Base-by-base conservation (phyloP, 2,797 vertebrate species). In the Tachyglossus aculeatus region DNA sequence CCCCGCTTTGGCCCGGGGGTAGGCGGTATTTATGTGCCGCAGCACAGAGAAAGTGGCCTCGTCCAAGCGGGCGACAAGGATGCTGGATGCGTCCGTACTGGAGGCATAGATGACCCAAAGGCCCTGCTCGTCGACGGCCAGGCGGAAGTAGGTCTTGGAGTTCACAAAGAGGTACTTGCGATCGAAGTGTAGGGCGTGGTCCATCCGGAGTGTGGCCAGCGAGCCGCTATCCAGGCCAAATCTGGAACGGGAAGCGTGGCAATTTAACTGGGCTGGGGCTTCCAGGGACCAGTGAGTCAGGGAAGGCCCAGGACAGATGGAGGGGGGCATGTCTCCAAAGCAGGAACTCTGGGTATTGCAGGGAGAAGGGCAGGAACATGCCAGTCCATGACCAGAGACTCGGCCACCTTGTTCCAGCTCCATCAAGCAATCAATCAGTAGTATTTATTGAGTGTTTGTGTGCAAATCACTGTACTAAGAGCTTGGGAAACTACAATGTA, bases 101-200 rank as follows among this genome's bases (percentile, higher is more conserved):
- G 96, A 98, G 18, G 96, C 96, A 7, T 96, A 99, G 77, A 99
- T 95, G 45, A 99, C 87, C 98, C 98, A 99, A 45, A 99, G 77
- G 8, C 95, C 93, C n/a, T 95, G 95, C 85, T 98, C 96, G 10
- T 98, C 98, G 2, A 87, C 93, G 1, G 96, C 95, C 31, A 99
- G 6, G 14, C 96, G 98, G 90, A 99, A 99, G 81, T 99, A 99
- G 0, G 97, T 98, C 92, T 99, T 99, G 15, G 98, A 97, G 85
- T 96, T 97, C 3, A 92, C 88, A 57, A 99, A 94, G 80, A 99
- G 94, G 82, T 99, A 99, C 70, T 94, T 93, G 19, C 95, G 91
- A 75, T 92, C 95, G 11, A 95, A 93, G 87, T 96, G 89, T 25
- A 96, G 81, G 29, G 97, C 95, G 2, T 96, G 93, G 27, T 95